A percentile compares a stretch with the other conserved stretches of the same genome.
phyloP scores from a whole-genome alignment of 1,140 invertebrate genomes.

The Bilobella aurantiaca region DNA sequence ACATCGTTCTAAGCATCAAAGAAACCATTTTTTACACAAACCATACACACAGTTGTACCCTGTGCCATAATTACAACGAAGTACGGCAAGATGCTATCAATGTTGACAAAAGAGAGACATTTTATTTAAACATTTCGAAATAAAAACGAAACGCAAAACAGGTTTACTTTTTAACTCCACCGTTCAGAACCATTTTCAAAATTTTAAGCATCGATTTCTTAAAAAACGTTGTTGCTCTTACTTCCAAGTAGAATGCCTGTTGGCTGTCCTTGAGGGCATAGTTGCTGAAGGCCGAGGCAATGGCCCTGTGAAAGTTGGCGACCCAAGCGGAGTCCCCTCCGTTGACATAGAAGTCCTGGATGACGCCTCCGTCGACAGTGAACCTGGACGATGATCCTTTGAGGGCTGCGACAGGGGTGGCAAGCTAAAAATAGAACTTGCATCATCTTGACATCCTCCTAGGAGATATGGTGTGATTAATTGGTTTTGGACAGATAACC shows the following conservation, averaged over 20 bases:
- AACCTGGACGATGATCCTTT: slow-evolving; percentile 50
- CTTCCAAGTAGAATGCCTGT: background rate
- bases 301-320: slow-evolving; percentile 74
- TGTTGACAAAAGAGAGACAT: background rate
- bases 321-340: slow-evolving; percentile 44
- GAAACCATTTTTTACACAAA: slow-evolving; percentile 36
- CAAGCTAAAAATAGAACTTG: slow-evolving; percentile 22
- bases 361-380: slow-evolving; percentile 55
- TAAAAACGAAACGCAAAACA: no score
- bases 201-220: no score
- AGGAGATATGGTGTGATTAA: background rate
- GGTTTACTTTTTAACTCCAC: no score
- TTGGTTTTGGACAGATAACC: background rate
- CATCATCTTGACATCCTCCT: background rate
- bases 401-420: slow-evolving; percentile 14
- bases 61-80: no score
- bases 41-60: slow-evolving; percentile 14
- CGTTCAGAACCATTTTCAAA: no score
- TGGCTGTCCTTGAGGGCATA: slow-evolving; percentile 35
- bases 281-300: slow-evolving; percentile 70
- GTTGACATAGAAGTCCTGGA: slow-evolving; percentile 49
- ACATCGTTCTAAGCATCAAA: slow-evolving; percentile 56
- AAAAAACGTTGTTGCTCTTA: background rate
- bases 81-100: no score
- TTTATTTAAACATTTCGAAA: background rate